Base-by-base conservation (phyloP, 2,797 vertebrate genomes). In the Spondyliosoma cantharus region DNA sequence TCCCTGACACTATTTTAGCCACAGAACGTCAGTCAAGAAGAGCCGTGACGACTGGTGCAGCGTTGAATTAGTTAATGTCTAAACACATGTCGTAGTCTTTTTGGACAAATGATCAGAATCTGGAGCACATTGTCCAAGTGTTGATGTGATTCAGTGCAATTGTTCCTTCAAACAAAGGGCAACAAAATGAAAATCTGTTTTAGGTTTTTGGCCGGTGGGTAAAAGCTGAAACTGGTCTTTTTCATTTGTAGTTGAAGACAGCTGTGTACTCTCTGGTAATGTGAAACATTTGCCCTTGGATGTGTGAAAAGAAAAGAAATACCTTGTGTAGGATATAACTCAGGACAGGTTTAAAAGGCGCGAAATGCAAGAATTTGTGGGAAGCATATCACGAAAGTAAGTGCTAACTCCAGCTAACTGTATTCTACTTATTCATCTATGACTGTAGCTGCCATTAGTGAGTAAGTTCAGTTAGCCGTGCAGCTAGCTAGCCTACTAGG, bases 101-200 rank as follows among this genome's bases (percentile, higher is more conserved):
- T 76, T 49, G 27, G 48, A 84, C 78, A 82, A 86, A 78, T 71
- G 66, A 78, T 80, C 5, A 15, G 27, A 67, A 67, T 85, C 78
- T 87, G 82, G 73, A 85, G 46, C 0, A 14, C 25, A 69, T 87
- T 78, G 61, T 73, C 22, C 5, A 9, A 82, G 65, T 19, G 25
- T 59, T 84, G 78, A 80, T 85, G 78, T 87, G 85, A 81, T 89
- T 83, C 59, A 64, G 45, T 62, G 66, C 80, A 84, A 78, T 83
- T 73, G 77, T 75, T 85, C 65, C 73, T 72, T 86, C 68, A 83
- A 86, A 90, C 82, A 84, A 83, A 83, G 74, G 70, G 64, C 42
- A 60, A 53, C 56, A 53, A 50, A 76, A 12, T 50, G 17, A 50
- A 64, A 80, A 83, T 88, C 74, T 87, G 86, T 79, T 87, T 87